phyloP scores from a whole-genome alignment of 2,888 invertebrate genomes.

The Volucella inflata region DNA sequence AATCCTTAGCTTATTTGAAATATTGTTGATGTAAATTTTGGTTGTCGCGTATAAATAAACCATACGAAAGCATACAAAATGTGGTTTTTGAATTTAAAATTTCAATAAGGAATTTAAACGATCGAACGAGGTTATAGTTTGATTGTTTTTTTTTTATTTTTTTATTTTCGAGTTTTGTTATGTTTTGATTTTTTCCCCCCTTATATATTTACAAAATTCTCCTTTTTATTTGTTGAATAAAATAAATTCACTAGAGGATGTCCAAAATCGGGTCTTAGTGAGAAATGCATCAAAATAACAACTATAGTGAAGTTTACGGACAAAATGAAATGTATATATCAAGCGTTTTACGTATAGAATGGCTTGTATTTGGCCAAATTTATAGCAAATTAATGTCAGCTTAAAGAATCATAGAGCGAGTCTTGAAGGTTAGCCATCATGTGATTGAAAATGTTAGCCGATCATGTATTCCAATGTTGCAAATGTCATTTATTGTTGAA shows the following conservation, averaged over 20 bases:
- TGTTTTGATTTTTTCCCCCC: slow-evolving; percentile 4
- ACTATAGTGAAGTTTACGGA: slow-evolving; percentile 18
- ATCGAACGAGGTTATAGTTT: slow-evolving; percentile 3
- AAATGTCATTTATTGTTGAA: too few relatives aligned
- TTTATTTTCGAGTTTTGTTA: neutral
- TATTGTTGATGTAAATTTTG: too few relatives aligned
- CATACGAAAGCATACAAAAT: too few relatives aligned
- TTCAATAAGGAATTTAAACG: neutral
- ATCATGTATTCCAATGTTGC: slow-evolving; percentile 4
- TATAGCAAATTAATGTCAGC: slow-evolving; percentile 61
- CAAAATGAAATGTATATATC: slow-evolving; percentile 45
- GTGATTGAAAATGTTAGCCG: slow-evolving; percentile 37
- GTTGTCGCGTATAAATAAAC: too few relatives aligned
- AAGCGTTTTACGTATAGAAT: slow-evolving; percentile 46
- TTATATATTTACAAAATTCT: slow-evolving; percentile 10
- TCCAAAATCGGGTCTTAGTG: slow-evolving; percentile 12
- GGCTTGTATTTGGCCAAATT: slow-evolving; percentile 48
- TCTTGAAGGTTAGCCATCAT: slow-evolving; percentile 50
- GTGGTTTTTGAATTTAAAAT: neutral
- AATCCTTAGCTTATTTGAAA: neutral
- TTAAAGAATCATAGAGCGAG: slow-evolving; percentile 46
- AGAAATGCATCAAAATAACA: slow-evolving; percentile 47
- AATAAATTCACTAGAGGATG: slow-evolving; percentile 47
- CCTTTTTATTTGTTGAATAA: neutral
- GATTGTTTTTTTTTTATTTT: neutral